Conservation (phyloP, 2,797 vertebrate genomes). For the Bucorvus abyssinicus region DNA sequence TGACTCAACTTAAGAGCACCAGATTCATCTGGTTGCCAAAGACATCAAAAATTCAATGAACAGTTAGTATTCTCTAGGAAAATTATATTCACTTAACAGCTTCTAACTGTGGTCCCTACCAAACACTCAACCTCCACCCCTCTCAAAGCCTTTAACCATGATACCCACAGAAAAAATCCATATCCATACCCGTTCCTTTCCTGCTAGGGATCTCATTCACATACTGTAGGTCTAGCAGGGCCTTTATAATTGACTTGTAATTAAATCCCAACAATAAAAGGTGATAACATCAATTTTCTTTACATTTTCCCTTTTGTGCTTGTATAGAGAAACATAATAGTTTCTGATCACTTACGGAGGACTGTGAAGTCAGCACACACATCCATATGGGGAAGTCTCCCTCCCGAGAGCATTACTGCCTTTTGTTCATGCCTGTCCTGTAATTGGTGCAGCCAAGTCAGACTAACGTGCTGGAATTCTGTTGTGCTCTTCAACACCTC, state of each 20-base stretch:
- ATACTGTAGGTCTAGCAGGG: background rate
- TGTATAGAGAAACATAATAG: background rate
- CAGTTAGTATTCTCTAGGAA: background rate
- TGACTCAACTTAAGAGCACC: background rate
- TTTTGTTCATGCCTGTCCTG: slow-evolving; percentile 52
- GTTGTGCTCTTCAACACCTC: slow-evolving; percentile 23
- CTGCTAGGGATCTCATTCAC: background rate
- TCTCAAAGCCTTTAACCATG: background rate
- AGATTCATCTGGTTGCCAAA: background rate
- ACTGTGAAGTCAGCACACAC: background rate
- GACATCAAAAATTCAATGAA: background rate
- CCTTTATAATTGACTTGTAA: background rate
- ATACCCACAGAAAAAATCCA: background rate
- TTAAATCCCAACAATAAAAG: slow-evolving; percentile 31
- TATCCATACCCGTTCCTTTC: background rate
- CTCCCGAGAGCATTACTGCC: slow-evolving; percentile 39
- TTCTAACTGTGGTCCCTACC: background rate
- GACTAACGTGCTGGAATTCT: slow-evolving; percentile 50
- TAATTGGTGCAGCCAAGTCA: slow-evolving; percentile 54
- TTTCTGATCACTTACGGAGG: slow-evolving; percentile 15
- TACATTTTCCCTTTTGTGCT: background rate
- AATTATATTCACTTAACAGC: background rate
- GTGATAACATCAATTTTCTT: background rate
- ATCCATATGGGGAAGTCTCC: slow-evolving; percentile 33
- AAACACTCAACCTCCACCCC: fast-evolving